Percentiles rank a stretch among this genome's conserved stretches.
phyloP scores from a whole-genome alignment of 1,140 invertebrate genomes.

The Cecropterus lyciades region DNA sequence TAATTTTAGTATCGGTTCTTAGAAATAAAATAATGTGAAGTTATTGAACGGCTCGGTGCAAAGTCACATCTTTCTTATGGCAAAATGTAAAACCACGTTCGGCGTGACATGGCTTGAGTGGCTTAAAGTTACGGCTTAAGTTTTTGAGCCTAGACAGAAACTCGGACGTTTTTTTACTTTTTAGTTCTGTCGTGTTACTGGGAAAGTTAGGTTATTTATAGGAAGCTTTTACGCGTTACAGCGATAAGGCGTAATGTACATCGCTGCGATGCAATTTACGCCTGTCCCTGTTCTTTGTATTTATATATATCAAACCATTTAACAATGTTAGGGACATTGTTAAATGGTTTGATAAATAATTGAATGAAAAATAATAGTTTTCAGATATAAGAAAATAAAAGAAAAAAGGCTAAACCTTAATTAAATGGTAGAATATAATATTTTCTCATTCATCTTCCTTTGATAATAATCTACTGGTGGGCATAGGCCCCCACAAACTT shows the following conservation, averaged over 20 bases:
- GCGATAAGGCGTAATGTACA: constrained; percentile 28
- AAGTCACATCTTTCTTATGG: constrained; percentile 19
- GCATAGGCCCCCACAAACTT: too few species aligned
- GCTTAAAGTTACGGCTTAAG: constrained; percentile 36
- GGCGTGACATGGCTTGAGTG: constrained; percentile 27
- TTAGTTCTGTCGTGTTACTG: constrained; percentile 28
- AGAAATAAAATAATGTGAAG: neutral
- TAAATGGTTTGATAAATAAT: neutral
- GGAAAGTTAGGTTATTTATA: constrained; percentile 30
- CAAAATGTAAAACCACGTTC: constrained; percentile 21
- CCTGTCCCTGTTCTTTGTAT: constrained; percentile 14
- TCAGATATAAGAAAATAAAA: too few species aligned
- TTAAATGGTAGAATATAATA: too few species aligned
- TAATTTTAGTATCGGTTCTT: neutral
- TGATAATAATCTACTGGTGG: too few species aligned
- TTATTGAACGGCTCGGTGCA: constrained; percentile 16
- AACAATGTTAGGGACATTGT: too few species aligned
- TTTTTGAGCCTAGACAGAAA: constrained; percentile 41
- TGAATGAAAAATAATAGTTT: neutral
- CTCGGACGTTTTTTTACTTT: constrained; percentile 31
- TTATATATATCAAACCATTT: too few species aligned
- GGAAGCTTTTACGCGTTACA: constrained; percentile 20
- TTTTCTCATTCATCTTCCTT: too few species aligned
- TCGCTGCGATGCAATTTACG: constrained; percentile 25
- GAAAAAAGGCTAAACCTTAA: too few species aligned